These are phyloP conservation scores for Oncopeltus fasciatus DNA, from an alignment of 1,140 invertebrate species.

Conservation along the genomic window DNA sequence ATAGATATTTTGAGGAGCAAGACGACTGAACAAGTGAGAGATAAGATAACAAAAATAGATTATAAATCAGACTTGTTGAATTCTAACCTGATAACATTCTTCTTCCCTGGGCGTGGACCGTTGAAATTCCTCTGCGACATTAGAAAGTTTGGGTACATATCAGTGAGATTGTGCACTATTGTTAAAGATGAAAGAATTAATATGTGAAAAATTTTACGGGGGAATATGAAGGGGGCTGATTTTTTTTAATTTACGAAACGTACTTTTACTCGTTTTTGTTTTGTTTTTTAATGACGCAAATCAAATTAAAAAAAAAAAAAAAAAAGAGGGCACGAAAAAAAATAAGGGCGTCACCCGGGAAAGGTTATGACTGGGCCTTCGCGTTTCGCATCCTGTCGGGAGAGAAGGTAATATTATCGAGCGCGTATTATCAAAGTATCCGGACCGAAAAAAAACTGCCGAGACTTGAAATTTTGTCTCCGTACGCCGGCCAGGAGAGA, in stretches of 20 bases:
- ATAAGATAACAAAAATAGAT: too few species aligned
- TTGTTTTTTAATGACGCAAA: too few species aligned
- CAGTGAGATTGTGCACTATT: background rate
- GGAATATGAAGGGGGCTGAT: too few species aligned
- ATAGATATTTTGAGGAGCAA: too few species aligned
- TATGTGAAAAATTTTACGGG: background rate
- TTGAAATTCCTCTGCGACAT: slow-evolving; percentile 3
- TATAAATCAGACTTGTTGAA: background rate
- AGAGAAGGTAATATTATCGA: background rate
- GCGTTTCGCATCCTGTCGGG: slow-evolving; percentile 1
- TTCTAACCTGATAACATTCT: slow-evolving; percentile 1
- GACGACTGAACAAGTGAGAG: background rate
- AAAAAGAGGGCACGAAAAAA: background rate
- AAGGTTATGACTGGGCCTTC: slow-evolving; percentile 4
- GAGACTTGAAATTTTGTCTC: background rate
- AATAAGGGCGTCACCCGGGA: slow-evolving; percentile 8
- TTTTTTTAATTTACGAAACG: too few species aligned
- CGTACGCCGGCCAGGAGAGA: background rate
- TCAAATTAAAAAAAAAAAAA: too few species aligned
- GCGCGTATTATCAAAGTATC: too few species aligned
- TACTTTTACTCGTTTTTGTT: too few species aligned
- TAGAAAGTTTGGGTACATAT: background rate
- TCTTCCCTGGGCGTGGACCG: slow-evolving; percentile 3
- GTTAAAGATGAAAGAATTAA: background rate
- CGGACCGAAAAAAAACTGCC: too few species aligned